phyloP scores from a whole-genome alignment of 2,888 invertebrate genomes.

The Oscheius sp. region DNA sequence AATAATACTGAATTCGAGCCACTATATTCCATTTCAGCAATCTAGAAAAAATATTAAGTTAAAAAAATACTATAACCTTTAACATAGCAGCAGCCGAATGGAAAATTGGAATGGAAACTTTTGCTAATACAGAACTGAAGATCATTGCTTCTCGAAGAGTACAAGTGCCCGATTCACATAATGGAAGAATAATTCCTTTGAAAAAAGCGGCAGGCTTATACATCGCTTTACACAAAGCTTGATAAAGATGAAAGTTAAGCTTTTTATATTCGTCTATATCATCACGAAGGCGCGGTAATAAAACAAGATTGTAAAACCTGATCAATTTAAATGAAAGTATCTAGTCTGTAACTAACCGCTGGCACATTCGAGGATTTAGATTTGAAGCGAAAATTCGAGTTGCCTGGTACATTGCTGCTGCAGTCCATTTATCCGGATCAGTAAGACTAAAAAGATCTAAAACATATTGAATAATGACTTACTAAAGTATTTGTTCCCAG shows the following conservation, averaged over 20 bases:
- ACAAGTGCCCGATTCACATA: constrained; percentile 85
- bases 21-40: constrained; percentile 95
- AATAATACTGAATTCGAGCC: constrained; percentile 95
- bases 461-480: constrained; percentile 23
- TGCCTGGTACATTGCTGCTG: constrained; percentile 95
- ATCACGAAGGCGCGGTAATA: constrained; percentile 88
- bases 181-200: constrained; percentile 82
- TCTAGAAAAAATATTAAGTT: constrained; percentile 77
- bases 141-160: constrained; percentile 94
- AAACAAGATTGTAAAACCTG: constrained; percentile 86
- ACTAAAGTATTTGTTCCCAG: constrained; percentile 72
- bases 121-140: constrained; percentile 87
- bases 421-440: constrained; percentile 84
- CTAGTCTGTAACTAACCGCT: constrained; percentile 78
- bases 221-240: constrained; percentile 88
- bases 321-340: constrained; percentile 29
- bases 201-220: constrained; percentile 98
- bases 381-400: constrained; percentile 96
- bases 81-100: constrained; percentile 91
- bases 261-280: constrained; percentile 93
- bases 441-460: constrained; percentile 36
- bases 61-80: constrained; percentile 43
- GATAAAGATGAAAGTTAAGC: constrained; percentile 94
- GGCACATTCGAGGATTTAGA: constrained; percentile 93
- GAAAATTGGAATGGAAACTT: constrained; percentile 89